Base-by-base conservation (phyloP, 2,888 invertebrate genomes). In the Torymus aiolomorphi region DNA sequence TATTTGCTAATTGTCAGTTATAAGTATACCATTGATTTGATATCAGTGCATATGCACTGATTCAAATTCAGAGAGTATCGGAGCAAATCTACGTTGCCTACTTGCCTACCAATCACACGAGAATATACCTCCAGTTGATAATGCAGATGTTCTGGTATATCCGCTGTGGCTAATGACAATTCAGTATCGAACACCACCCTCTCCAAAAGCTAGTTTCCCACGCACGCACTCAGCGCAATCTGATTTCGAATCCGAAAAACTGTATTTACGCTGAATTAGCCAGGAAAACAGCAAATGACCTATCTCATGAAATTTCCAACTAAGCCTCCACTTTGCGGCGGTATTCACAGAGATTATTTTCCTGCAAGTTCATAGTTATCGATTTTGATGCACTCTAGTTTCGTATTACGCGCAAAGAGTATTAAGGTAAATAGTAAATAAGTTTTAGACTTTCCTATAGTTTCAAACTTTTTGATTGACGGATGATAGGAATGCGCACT, bases 91-190 rank as follows among this genome's bases (percentile, higher is more conserved):
- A 42, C 42, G 8, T 42, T 42, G 8, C 42, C 42, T 42, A 42
- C 8, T 42, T 42, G 8, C 42, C 42, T 42, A 42, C 8, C 42
- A 42, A 8, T 42, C 42, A 42, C 42, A 42, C 8, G 42, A 16
- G n/a, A 49, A 56, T 31, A 49, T 71, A 69, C 51, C 71, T 49
- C 12, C 56, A 16, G 80, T 51, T 77, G 80, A 76, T 80, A 80
- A 76, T 51, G 69, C 42, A 80, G 80, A 61, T 49, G n/a, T 18
- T 73, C 73, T 76, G 18, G 54, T 61, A 59, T 72, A 77, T 72
- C 77, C 3, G 56, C 20, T 49, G 12, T 24, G 10, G 76, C 51
- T 77, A 66, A 66, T 63, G 31, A 13, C 3, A n/a, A 31, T 70
- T 59, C 31, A 20, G 42, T 42, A 42, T 20, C 42, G 8, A 5